Evolutionary conservation across 2,888 invertebrate species (phyloP).

Genomic region (Cyclophora punctaria): DNA sequence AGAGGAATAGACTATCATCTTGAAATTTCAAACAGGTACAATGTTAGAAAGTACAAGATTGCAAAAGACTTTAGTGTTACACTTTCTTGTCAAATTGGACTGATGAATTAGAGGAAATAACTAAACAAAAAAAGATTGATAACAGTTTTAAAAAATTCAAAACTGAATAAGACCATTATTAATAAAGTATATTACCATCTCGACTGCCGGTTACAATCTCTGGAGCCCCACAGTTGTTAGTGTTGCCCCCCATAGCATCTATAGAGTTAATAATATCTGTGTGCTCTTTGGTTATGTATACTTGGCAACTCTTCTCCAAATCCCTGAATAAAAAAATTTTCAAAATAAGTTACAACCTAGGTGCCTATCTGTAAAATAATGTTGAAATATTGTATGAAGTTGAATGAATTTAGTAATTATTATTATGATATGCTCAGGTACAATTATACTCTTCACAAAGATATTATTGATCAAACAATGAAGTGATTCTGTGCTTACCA

Average conservation of each 20-base stretch:
- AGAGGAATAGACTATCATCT: too few species aligned
- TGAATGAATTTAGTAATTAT: too few species aligned
- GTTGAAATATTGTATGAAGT: too few species aligned
- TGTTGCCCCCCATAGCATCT: conserved; percentile 91
- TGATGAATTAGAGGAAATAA: neutral
- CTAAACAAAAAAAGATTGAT: too few species aligned
- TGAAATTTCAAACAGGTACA: too few species aligned
- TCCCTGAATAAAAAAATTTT: conserved; percentile 74
- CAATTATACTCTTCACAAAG: too few species aligned
- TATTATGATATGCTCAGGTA: too few species aligned
- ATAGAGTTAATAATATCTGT: conserved; percentile 91
- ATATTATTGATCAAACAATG: too few species aligned
- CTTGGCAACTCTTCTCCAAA: conserved; percentile 82
- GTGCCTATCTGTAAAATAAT: too few species aligned
- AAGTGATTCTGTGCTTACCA: conserved; percentile 72
- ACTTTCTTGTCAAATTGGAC: neutral
- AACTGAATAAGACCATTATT: too few species aligned
- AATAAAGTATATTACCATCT: conserved; percentile 78
- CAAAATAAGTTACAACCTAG: too few species aligned
- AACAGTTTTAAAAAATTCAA: too few species aligned
- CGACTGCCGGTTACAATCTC: conserved; percentile 95
- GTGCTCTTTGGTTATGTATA: conserved; percentile 87
- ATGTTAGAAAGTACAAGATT: neutral
- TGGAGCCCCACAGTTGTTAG: conserved; percentile 90
- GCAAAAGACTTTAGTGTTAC: neutral